phyloP scores from a whole-genome alignment of 2,797 vertebrate species.

The Cirrhinus molitorella region DNA sequence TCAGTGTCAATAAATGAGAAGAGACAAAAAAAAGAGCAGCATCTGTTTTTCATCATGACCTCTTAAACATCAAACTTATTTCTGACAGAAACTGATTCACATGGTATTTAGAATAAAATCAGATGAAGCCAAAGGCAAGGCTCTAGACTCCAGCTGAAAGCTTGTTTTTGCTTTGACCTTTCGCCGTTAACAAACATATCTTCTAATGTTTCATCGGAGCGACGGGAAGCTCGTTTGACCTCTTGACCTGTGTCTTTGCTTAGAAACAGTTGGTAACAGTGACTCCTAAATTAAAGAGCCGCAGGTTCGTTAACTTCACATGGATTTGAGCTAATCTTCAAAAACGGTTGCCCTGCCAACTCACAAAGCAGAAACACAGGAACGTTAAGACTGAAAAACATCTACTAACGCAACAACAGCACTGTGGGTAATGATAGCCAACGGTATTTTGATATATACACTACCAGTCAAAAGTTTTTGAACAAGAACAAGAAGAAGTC shows the following conservation, averaged over 20 bases:
- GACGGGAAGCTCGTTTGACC: background rate
- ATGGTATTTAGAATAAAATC: background rate
- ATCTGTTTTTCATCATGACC: too few relatives aligned
- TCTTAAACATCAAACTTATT: background rate
- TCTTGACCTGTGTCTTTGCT: background rate
- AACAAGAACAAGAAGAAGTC: too few relatives aligned
- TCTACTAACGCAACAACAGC: background rate
- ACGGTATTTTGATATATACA: background rate
- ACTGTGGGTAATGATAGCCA: background rate
- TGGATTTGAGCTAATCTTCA: background rate
- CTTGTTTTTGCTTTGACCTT: background rate
- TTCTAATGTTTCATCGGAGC: background rate
- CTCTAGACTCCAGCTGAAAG: background rate
- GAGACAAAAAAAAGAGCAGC: too few relatives aligned
- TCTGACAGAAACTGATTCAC: background rate
- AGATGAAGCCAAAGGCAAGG: background rate
- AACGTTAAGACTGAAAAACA: background rate
- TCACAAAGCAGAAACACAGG: background rate
- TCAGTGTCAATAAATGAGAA: too few relatives aligned
- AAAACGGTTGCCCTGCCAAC: background rate
- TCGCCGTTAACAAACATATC: background rate
- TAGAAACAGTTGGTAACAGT: background rate
- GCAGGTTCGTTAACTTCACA: background rate
- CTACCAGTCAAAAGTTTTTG: too few relatives aligned
- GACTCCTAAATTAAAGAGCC: background rate